phyloP scores from a whole-genome alignment of 2,888 invertebrate genomes.

The Mythimna impura region DNA sequence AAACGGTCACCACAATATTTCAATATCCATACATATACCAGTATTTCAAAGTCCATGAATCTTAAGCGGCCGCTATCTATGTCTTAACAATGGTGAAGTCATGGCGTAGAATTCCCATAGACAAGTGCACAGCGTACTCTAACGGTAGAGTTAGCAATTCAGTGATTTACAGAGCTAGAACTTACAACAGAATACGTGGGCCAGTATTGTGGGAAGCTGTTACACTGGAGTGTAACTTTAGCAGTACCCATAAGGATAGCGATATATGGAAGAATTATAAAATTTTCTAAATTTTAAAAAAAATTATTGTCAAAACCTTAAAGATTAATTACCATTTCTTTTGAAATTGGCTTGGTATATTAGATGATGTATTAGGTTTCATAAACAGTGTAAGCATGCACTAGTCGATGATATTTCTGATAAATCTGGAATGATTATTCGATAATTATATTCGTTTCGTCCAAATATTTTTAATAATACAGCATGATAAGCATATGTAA shows the following conservation, averaged over 20 bases:
- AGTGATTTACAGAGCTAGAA: slow-evolving; percentile 85
- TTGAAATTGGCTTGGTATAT: neutral
- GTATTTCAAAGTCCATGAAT: slow-evolving; percentile 63
- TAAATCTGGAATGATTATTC: too few relatives aligned
- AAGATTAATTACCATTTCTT: too few relatives aligned
- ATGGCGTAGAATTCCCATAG: slow-evolving; percentile 82
- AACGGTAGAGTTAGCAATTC: slow-evolving; percentile 86
- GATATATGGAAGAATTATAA: neutral
- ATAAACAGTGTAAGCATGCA: neutral
- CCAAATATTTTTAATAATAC: neutral
- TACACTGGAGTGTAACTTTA: slow-evolving; percentile 67
- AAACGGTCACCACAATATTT: slow-evolving; percentile 52
- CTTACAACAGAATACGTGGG: slow-evolving; percentile 82
- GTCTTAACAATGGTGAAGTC: slow-evolving; percentile 75
- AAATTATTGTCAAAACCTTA: too few relatives aligned
- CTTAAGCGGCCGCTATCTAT: slow-evolving; percentile 69
- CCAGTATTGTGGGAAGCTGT: slow-evolving; percentile 64
- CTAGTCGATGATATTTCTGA: too few relatives aligned
- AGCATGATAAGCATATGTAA: too few relatives aligned
- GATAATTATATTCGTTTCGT: neutral
- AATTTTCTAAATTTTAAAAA: neutral
- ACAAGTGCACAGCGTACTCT: slow-evolving; percentile 83
- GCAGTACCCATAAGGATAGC: neutral
- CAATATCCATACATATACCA: slow-evolving; percentile 58
- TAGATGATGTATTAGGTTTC: neutral